Evolutionary conservation across 2,888 invertebrate genomes (phyloP).

Genomic region (Chorisops tibialis): DNA sequence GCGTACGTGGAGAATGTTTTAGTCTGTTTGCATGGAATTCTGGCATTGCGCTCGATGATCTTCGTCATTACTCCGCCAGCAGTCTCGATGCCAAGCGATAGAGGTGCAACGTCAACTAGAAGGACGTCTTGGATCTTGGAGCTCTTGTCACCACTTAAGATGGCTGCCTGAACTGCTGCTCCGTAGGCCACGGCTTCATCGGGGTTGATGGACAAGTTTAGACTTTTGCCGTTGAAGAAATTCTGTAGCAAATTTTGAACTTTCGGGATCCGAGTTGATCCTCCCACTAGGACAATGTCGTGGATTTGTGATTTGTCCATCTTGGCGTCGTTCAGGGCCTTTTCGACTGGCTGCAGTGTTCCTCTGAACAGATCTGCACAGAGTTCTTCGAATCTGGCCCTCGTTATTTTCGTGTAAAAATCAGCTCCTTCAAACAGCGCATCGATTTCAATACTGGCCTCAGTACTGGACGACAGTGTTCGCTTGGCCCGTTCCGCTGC

Average conservation of each 20-base stretch:
- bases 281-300: constrained; percentile 85
- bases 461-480: constrained; percentile 72
- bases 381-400: constrained; percentile 86
- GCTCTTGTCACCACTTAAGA: constrained; percentile 71
- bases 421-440: constrained; percentile 86
- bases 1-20: constrained; percentile 85
- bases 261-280: constrained; percentile 88
- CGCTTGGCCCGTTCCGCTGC: constrained; percentile 80
- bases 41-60: constrained; percentile 76
- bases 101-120: constrained; percentile 74
- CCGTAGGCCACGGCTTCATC: constrained; percentile 93
- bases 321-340: constrained; percentile 75
- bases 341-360: constrained; percentile 81
- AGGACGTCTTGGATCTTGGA: constrained; percentile 77
- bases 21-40: constrained; percentile 77
- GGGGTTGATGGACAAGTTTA: constrained; percentile 89
- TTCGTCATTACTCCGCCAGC: constrained; percentile 83
- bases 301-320: constrained; percentile 77
- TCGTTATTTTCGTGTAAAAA: constrained; percentile 79
- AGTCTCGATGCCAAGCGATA: constrained; percentile 78
- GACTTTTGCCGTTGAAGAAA: constrained; percentile 74
- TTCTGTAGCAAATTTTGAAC: constrained; percentile 83
- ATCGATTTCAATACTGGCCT: constrained; percentile 82
- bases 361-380: constrained; percentile 79
- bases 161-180: constrained; percentile 91